Evolutionary conservation across 2,888 invertebrate genomes (phyloP), one percentile per base, ranked within the genome.

Genomic region (Dorcus hopei): DNA sequence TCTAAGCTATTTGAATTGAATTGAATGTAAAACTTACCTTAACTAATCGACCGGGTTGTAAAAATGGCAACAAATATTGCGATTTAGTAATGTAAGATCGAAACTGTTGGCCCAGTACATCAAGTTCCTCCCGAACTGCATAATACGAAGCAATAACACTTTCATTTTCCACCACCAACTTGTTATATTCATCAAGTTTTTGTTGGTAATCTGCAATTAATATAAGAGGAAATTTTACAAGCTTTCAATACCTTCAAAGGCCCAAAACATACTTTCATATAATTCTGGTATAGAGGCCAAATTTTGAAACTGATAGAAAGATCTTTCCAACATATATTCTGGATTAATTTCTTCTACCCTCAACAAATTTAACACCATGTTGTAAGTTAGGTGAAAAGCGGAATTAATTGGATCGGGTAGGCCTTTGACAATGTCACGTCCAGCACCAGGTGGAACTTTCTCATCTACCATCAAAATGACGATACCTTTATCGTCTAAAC

Each of bases 281-380:
- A 97, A 83, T 45, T 88, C 88, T 0, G 99, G 99, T 71, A 99
- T 94, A 11, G 90, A 86, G 0, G 96, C 88, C 80, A 97, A 97
- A 80, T 98, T 99, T 81, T 99, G 99, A 74, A 99, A 99, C 79
- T 99, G 99, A 79, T 90, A 97, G 81, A 99, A 99, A 68, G 97
- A 97, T 62, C 97, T 84, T 74, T 98, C 97, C 73, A 99, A 81
- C 96, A 99, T 98, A 74, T 95, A 99, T 77, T 99, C 97, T 0
- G 99, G 99, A 81, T 99, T 98, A 55, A 99, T 97, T 81, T 97
- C 99, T 79, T 99, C 99, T 0, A 99, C 99, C 66, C 99, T 82
- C 65, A 99, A 81, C 64, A 99, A 81, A 86, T 99, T 90, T 57
- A 97, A 79, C 3, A 99, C 97, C 99, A 99, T 99, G 77, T 99